Percentiles rank a stretch among this genome's conserved stretches.
Conservation (phyloP, 2,888 invertebrate genomes). For the Dastarcus helophoroides region DNA sequence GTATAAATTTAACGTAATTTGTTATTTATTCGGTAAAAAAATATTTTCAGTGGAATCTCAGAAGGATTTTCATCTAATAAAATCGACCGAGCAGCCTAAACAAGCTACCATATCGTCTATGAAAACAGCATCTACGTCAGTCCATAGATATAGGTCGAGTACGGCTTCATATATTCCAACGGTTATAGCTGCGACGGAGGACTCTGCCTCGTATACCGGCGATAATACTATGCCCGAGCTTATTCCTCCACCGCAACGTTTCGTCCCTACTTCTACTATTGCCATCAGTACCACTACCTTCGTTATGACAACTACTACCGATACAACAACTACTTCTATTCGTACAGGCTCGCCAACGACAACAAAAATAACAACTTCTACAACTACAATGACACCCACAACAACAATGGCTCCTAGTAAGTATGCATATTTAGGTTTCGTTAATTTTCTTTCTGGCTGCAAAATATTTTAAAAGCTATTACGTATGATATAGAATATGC, state of each 20-base stretch:
- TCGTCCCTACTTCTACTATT: constrained; percentile 29
- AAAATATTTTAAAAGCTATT: too few species aligned
- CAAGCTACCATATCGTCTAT: constrained; percentile 38
- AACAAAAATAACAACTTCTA: constrained; percentile 34
- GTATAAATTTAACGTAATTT: too few species aligned
- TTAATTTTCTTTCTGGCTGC: too few species aligned
- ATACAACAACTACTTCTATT: constrained; percentile 29
- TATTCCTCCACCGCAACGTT: constrained; percentile 37
- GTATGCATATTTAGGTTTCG: constrained; percentile 19
- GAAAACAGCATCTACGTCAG: constrained; percentile 38
- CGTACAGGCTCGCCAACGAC: constrained; percentile 34
- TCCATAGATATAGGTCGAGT: constrained; percentile 11
- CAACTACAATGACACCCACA: constrained; percentile 46
- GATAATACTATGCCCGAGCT: constrained; percentile 40
- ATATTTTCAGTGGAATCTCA: constrained; percentile 68
- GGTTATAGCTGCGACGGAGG: constrained; percentile 30
- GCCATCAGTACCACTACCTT: constrained; percentile 33
- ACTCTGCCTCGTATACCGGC: constrained; percentile 29
- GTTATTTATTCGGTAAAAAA: neutral
- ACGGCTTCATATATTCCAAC: constrained; percentile 22
- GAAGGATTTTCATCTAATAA: constrained; percentile 69
- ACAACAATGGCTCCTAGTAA: constrained; percentile 48
- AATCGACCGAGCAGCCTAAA: constrained; percentile 41
- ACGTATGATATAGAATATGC: too few species aligned
- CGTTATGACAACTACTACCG: constrained; percentile 30